Evolutionary conservation across 2,888 invertebrate genomes (phyloP), one percentile per base, ranked within the genome.

Genomic region (Chironomus tentans): DNA sequence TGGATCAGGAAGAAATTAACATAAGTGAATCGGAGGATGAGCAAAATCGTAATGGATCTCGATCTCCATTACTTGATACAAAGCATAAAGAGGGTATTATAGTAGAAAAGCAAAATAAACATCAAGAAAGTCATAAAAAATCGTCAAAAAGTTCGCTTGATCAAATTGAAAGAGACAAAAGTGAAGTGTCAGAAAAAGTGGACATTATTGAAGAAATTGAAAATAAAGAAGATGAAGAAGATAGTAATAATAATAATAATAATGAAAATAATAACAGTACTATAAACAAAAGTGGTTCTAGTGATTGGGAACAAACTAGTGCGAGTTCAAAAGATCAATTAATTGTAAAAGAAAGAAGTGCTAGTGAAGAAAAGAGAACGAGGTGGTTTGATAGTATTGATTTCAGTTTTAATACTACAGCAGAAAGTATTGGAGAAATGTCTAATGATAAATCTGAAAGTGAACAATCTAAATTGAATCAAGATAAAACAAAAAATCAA

Each of bases 271-370:
- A 79, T 78, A 48, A 81, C 80, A 77, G 79, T 15, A 56, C 56
- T 15, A 56, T 56, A 56, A 56, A 56, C 80, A 76, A 81, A 78
- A 84, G 83, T 77, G 84, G 83, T 4, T 83, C 84, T 5, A 84
- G 84, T 78, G 84, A 84, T 77, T 83, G 83, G 78, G 90, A 90
- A 80, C 87, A 88, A 80, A 86, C 88, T 62, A 90, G 90, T 81
- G 90, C 89, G 28, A 89, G 89, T 80, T 91, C 91, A 13, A 91
- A 91, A 83, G 91, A 91, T 82, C 76, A 76, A 28, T 22, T 69
- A 12, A 76, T 76, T 21, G 68, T 69, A 1, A 76, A 76, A 56
- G 68, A 76, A 22, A 21, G 69, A 68, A 74, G 74, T 56, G 76
- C 76, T 10, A 76, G 76, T 69, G 76, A 76, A 76, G 76, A 76